These are phyloP conservation scores for Ichneumon xanthorius DNA, from an alignment of 2,888 invertebrate genomes.

Conservation along the genomic window DNA sequence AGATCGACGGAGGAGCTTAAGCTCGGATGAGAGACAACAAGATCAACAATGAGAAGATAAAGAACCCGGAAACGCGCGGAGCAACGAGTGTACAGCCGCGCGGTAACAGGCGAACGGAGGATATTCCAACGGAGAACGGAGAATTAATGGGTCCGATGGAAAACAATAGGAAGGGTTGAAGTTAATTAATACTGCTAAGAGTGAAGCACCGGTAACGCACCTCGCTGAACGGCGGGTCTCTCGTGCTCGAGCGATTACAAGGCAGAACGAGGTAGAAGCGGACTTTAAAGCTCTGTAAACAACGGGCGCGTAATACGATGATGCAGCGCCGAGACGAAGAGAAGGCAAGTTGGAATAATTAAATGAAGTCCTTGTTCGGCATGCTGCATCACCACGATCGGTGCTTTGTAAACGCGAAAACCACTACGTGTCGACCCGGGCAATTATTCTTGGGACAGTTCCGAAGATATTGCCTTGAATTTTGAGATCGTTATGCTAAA, in stretches of 20 bases:
- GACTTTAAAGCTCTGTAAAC: background rate
- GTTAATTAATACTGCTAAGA: slow-evolving; percentile 55
- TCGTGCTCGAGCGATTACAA: background rate
- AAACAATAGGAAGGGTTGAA: slow-evolving; percentile 42
- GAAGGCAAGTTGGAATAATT: background rate
- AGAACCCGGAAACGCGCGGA: slow-evolving; percentile 34
- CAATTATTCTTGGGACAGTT: too few species aligned
- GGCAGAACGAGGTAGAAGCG: background rate
- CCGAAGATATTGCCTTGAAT: too few species aligned
- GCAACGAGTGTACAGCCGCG: slow-evolving; percentile 25
- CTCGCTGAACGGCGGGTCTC: slow-evolving; percentile 3
- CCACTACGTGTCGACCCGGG: too few species aligned
- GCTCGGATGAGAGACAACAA: slow-evolving; percentile 7
- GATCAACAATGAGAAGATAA: slow-evolving; percentile 1
- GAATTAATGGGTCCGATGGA: slow-evolving; percentile 53
- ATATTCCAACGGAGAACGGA: slow-evolving; percentile 26
- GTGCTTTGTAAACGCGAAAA: too few species aligned
- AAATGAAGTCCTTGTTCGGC: background rate
- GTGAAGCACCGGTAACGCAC: slow-evolving; percentile 29
- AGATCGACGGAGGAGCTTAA: slow-evolving; percentile 28
- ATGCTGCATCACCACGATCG: background rate
- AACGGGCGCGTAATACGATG: background rate
- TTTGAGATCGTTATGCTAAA: too few species aligned
- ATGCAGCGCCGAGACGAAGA: background rate
- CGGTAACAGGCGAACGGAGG: background rate